Evolutionary conservation across 2,797 vertebrate species (phyloP), one percentile per base, ranked within the genome.

Genomic region (Lycodopsis pacificus): DNA sequence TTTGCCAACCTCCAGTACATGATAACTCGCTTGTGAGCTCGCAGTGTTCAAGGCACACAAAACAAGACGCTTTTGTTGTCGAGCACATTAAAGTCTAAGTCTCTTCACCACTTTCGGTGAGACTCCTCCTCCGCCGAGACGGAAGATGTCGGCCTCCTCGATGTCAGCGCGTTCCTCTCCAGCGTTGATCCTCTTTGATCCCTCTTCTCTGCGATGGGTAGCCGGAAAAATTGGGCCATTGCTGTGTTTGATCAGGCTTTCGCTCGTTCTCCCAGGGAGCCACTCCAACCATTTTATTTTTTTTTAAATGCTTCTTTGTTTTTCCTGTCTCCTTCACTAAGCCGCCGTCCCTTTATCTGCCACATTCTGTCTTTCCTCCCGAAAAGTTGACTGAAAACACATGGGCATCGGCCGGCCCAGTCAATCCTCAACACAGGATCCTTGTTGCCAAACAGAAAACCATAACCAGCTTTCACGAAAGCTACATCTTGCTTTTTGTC

Each of bases 331-430:
- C 57, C 73, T 62, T 49, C 70, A 61, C 59, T 59, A 54, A 38
- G 54, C 73, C 66, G 56, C 22, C 63, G 48, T 76, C 53, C 19
- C 72, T 76, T 54, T 62, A 56, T 79, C 70, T 51, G 53, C 62
- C 66, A 51, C 34, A 0, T 75, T 82, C 27, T 59, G 62, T 54
- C 58, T 70, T 66, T 78, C 71, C 51, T 30, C 49, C 73, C 73
- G 57, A 64, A 67, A 67, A 69, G 72, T 67, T 85, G 86, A 91
- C 81, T 87, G 76, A 66, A 92, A 89, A 84, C 88, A 88, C 73
- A 87, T 90, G 88, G 86, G 78, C 85, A 83, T 71, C 2, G 46
- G 66, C 79, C 75, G 77, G 78, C 77, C 80, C 58, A 34, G 77
- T 80, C 72, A 71, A 78, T 77, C 80, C 75, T 87, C 38, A 59